Conservation (phyloP, 2,888 invertebrate species). For the Hirtodrosophila alboralis region DNA sequence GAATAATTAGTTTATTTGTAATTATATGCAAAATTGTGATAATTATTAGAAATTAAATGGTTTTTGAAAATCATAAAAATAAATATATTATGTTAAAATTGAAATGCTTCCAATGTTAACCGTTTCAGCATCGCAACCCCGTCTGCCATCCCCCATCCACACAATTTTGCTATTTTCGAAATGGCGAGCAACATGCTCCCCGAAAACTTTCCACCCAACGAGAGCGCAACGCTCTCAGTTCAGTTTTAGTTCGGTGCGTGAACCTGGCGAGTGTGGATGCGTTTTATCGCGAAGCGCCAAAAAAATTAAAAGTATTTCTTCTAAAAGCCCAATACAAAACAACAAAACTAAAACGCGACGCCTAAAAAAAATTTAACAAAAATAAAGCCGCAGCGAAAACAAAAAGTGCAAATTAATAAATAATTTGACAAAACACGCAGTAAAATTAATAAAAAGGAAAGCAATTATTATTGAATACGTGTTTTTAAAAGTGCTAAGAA, state of each 20-base stretch:
- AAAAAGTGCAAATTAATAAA: conserved; percentile 15
- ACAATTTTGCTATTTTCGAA: conserved; percentile 38
- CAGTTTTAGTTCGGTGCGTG: conserved; percentile 81
- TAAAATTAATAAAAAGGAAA: conserved; percentile 7
- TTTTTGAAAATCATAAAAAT: no score
- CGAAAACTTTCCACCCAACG: conserved; percentile 5
- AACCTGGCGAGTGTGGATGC: conserved; percentile 82
- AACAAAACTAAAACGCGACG: conserved; percentile 51
- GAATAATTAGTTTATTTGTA: no score
- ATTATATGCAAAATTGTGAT: no score
- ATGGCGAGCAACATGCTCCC: conserved; percentile 38
- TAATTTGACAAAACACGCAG: conserved; percentile 14
- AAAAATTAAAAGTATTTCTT: conserved; percentile 47
- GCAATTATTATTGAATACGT: conserved; percentile 6
- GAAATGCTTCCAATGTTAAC: conserved; percentile 1
- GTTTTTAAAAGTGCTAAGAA: conserved; percentile 8
- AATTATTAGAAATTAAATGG: no score
- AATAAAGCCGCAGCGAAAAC: conserved; percentile 1
- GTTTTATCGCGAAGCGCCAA: conserved; percentile 66
- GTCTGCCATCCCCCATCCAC: no score
- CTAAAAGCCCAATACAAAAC: conserved; percentile 37
- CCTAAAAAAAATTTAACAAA: conserved; percentile 21
- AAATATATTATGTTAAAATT: no score
- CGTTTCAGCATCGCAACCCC: conserved; percentile 11
- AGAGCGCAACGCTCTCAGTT: conserved; percentile 30